Evolutionary conservation across 2,797 vertebrate species (phyloP), one percentile per base, ranked within the genome.

Genomic region (Acridotheres tristis): DNA sequence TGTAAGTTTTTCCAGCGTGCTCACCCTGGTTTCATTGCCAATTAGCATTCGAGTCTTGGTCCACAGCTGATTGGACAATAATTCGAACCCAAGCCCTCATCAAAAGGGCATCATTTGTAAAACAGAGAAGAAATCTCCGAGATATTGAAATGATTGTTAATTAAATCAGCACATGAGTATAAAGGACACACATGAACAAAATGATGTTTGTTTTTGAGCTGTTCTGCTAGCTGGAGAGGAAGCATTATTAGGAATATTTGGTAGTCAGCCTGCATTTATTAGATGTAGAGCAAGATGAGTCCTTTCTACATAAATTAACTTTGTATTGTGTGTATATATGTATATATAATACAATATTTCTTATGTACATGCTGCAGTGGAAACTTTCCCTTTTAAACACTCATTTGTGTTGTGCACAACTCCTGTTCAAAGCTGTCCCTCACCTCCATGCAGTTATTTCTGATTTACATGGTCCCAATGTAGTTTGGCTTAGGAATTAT

Each of bases 121-220:
- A 90, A 43, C 50, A 9, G 90, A 83, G 91, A 85, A 79, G 80
- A 92, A 95, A 83, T 68, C 53, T 67, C 67, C 0, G 36, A 94
- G 78, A 76, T n/a, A 26, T 45, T 61, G 32, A 94, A 80, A 90
- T 80, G 80, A 66, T 71, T 84, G 91, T 96, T 97, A 94, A 97
- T 97, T 96, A 94, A 97, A 94, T 95, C 88, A 80, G 81, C 58
- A 62, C 77, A 67, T 5, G 34, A 72, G 45, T 48, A 27, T 80
- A 96, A 94, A 38, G 82, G 78, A 73, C 82, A 83, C 66, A 91
- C 8, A 14, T 76, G 81, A 93, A 84, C 66, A 94, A 93, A 94
- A 95, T 89, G 38, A 40, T 95, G 83, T 95, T 93, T 96, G 88
- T 54, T 95, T 97, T 95, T 92, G 83, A 71, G 82, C 75, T 85